phyloP scores from a whole-genome alignment of 2,113 vertebrate genomes.

The Otocyon megalotis region DNA sequence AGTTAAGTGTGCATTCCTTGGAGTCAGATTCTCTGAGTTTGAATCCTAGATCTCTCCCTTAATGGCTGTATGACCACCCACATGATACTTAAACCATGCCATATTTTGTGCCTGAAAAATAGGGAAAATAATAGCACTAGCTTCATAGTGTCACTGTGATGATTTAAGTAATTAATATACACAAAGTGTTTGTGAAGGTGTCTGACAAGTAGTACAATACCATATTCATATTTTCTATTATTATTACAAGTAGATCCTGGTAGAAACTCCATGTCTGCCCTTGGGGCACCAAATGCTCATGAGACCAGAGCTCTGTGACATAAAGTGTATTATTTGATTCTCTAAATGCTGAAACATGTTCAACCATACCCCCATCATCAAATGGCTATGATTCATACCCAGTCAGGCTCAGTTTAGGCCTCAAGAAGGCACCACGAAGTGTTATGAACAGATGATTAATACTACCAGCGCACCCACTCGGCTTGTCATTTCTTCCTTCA shows the following conservation, averaged over 20 bases:
- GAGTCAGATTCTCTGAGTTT: background rate
- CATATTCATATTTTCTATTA: background rate
- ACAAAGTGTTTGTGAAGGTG: background rate
- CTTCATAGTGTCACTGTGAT: background rate
- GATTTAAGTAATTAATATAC: background rate
- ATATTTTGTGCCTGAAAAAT: background rate
- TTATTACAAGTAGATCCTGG: background rate
- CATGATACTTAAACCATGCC: background rate
- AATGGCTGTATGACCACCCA: background rate
- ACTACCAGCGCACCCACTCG: fast-evolving
- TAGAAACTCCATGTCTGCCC: background rate
- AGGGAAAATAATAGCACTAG: background rate
- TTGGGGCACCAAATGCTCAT: background rate
- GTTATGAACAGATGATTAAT: background rate
- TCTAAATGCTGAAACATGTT: background rate
- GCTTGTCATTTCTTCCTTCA: background rate
- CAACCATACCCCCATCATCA: background rate
- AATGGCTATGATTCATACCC: fast-evolving
- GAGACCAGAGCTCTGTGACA: background rate
- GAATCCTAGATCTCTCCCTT: background rate
- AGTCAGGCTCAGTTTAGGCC: background rate
- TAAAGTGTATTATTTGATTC: background rate
- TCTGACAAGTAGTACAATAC: background rate
- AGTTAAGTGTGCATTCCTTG: background rate
- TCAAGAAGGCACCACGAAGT: background rate